Conservation (phyloP, 2,888 invertebrate genomes). For the Deroplatys truncata region DNA sequence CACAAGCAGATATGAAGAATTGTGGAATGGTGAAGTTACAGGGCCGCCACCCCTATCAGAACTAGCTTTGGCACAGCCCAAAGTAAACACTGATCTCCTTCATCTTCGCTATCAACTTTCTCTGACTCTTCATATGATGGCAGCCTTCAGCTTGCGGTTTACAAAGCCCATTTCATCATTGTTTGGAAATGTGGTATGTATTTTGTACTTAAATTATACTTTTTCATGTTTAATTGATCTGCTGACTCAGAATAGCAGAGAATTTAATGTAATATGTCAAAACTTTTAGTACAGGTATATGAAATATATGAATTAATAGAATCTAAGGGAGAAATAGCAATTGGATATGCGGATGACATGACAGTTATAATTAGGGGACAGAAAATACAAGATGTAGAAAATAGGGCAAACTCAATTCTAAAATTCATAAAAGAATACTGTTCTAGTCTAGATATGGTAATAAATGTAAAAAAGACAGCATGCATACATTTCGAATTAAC, state of each 20-base stretch:
- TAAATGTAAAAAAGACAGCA: too few species aligned
- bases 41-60: slow-evolving; percentile 66
- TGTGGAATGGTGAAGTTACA: slow-evolving; percentile 56
- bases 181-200: slow-evolving; percentile 67
- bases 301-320: too few species aligned
- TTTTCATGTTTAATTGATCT: too few species aligned
- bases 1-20: slow-evolving; percentile 53
- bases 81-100: slow-evolving; percentile 70
- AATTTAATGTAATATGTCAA: not conserved
- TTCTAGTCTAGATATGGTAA: too few species aligned
- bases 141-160: slow-evolving; percentile 70
- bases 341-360: too few species aligned
- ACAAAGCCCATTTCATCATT: slow-evolving; percentile 66
- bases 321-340: too few species aligned
- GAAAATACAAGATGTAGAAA: too few species aligned
- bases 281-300: not conserved
- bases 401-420: too few species aligned
- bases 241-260: too few species aligned
- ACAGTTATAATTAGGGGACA: too few species aligned
- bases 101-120: slow-evolving; percentile 77
- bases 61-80: slow-evolving; percentile 71
- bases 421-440: too few species aligned
- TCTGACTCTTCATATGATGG: slow-evolving; percentile 71
- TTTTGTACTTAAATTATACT: not conserved
- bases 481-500: too few species aligned